Evolutionary conservation across 1,140 invertebrate genomes (phyloP).

Genomic region (Tetramorium alpestre): DNA sequence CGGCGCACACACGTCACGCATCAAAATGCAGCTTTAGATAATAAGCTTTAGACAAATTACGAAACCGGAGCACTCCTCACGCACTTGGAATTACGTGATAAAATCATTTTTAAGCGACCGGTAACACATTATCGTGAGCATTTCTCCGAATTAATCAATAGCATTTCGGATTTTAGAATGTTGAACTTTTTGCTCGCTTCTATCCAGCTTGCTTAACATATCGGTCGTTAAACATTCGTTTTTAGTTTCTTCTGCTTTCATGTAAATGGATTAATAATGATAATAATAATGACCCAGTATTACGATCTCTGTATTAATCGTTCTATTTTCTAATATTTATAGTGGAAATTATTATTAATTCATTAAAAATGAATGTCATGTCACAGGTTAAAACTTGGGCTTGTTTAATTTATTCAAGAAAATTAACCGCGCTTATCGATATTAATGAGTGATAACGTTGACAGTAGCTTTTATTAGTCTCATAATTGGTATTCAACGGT

Average conservation of each 20-base stretch:
- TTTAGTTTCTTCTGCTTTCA: not conserved
- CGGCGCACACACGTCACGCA: constrained; percentile 15
- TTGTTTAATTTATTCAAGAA: constrained; percentile 1
- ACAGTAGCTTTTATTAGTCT: not conserved
- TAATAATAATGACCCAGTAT: not conserved
- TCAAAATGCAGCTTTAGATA: constrained; percentile 50
- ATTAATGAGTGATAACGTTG: not conserved
- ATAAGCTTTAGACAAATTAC: constrained; percentile 45
- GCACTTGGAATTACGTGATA: not conserved
- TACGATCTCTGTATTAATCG: not conserved
- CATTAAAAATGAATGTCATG: not conserved
- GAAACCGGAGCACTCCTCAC: constrained; percentile 3
- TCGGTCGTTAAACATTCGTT: not conserved
- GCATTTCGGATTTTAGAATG: not conserved
- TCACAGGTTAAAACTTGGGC: not conserved
- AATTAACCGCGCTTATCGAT: not conserved
- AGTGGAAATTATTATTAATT: not conserved
- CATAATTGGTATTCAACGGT: constrained; percentile 10
- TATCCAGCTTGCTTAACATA: not conserved
- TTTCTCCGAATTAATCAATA: not conserved
- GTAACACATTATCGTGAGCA: not conserved
- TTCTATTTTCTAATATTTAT: not conserved
- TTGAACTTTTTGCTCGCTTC: not conserved
- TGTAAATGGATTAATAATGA: not conserved
- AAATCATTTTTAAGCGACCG: not conserved